Base-by-base conservation (phyloP, 2,797 vertebrate genomes). In the Manis javanica region DNA sequence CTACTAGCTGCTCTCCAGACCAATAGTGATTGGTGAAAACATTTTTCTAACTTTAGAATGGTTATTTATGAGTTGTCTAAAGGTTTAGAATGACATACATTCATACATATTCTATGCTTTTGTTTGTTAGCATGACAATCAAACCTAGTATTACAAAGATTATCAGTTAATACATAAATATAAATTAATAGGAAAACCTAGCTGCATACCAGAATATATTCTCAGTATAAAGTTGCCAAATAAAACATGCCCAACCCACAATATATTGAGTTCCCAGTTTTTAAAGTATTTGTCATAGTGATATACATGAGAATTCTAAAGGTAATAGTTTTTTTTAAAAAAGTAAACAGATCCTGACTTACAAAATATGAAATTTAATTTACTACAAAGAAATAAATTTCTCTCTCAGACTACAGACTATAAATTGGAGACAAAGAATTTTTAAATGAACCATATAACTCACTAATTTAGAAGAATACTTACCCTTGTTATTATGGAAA, bases 141-240 rank as follows among this genome's bases (percentile, higher is more conserved):
- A 94, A 66, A 77, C 13, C 64, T 61, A 88, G 82, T 37, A 57
- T 87, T 90, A 87, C 14, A 68, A 74, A 78, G 39, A 91, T 49
- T 78, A 89, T n/a, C 57, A 64, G n/a, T 90, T 74, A 94, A 82
- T 93, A 82, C 86, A 7, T 57, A 91, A 72, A 93, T 24, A 77
- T 53, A 72, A 69, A 82, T 61, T 72, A 88, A 23, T 34, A n/a
- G 55, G 51, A 72, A 91, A 82, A 89, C 9, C 7, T 64, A 93
- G 46, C 29, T 87, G 51, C 66, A 72, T 59, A 88, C 11, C 42
- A 90, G 26, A 94, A 68, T 57, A 61, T 16, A 75, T 94, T 69
- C 53, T 84, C 46, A 69, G 71, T 29, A 69, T 63, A 89, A 72
- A 69, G 37, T 19, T 91, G 18, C 63, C 75, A 94, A 81, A 46